Percentiles rank a stretch among this genome's conserved stretches.
phyloP scores from a whole-genome alignment of 1,140 invertebrate genomes.

The Acromyrmex echinatior region DNA sequence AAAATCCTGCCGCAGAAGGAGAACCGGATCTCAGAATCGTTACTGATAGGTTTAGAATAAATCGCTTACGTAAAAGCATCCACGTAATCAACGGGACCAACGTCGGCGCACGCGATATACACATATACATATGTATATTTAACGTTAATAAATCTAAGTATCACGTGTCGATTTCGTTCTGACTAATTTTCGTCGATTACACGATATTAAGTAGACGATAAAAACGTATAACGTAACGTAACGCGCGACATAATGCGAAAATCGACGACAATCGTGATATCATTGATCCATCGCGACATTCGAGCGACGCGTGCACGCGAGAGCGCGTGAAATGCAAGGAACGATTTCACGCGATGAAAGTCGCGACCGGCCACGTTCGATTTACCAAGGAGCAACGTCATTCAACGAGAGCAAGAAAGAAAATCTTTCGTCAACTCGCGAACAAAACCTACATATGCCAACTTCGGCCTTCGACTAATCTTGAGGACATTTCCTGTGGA shows the following conservation, averaged over 20 bases:
- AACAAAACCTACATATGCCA: conserved; percentile 34
- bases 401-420: conserved; percentile 28
- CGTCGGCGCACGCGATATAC: no score
- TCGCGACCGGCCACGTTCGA: conserved; percentile 29
- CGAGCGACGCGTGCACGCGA: neutral
- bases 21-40: conserved; percentile 49
- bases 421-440: conserved; percentile 31
- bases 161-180: neutral
- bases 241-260: neutral
- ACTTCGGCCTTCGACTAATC: conserved; percentile 28
- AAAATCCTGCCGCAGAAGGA: conserved; percentile 33
- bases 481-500: conserved; percentile 59
- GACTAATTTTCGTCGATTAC: neutral
- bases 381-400: conserved; percentile 49
- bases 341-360: neutral
- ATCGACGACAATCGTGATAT: neutral
- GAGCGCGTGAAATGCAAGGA: neutral
- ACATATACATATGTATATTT: neutral
- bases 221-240: neutral
- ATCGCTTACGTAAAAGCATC: conserved; percentile 17
- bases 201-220: no score
- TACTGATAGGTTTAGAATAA: conserved; percentile 39
- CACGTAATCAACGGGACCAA: neutral
- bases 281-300: conserved; percentile 10
- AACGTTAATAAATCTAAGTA: neutral